phyloP scores from a whole-genome alignment of 1,140 invertebrate species.

The Bradynema listronoti region DNA sequence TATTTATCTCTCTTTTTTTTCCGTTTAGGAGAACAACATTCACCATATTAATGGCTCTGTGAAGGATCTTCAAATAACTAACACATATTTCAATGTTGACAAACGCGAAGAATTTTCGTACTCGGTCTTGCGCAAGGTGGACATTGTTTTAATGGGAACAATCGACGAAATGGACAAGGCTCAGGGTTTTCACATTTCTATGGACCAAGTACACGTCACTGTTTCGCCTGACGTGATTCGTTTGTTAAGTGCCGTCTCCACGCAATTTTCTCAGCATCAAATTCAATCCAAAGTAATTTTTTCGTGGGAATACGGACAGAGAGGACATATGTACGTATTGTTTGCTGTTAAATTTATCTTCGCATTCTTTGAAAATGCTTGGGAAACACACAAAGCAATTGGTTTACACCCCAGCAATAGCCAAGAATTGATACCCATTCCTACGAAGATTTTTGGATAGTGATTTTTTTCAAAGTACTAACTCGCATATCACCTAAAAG shows the following conservation, averaged over 20 bases:
- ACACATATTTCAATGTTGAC: conserved; percentile 58
- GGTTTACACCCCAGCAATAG: too few species aligned
- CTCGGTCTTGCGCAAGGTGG: conserved; percentile 70
- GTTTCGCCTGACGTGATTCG: conserved; percentile 78
- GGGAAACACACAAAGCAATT: too few species aligned
- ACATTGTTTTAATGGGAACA: conserved; percentile 66
- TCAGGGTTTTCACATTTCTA: conserved; percentile 64
- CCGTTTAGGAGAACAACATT: conserved; percentile 32
- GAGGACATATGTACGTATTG: too few species aligned
- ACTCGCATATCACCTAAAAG: too few species aligned
- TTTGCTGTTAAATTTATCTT: too few species aligned
- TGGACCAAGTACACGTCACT: conserved; percentile 76
- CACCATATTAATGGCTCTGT: conserved; percentile 63
- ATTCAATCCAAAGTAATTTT: not conserved
- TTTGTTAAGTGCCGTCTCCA: conserved; percentile 71
- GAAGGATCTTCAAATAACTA: conserved; percentile 70
- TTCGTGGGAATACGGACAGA: too few species aligned
- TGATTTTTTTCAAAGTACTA: too few species aligned
- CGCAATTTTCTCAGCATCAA: conserved; percentile 64
- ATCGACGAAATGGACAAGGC: conserved; percentile 68
- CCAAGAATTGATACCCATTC: too few species aligned
- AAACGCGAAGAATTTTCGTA: conserved; percentile 44
- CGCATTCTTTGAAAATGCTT: too few species aligned
- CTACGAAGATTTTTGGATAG: too few species aligned
- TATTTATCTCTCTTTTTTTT: too few species aligned